Base-by-base conservation (phyloP, 2,888 invertebrate genomes). In the Heliconius sara region DNA sequence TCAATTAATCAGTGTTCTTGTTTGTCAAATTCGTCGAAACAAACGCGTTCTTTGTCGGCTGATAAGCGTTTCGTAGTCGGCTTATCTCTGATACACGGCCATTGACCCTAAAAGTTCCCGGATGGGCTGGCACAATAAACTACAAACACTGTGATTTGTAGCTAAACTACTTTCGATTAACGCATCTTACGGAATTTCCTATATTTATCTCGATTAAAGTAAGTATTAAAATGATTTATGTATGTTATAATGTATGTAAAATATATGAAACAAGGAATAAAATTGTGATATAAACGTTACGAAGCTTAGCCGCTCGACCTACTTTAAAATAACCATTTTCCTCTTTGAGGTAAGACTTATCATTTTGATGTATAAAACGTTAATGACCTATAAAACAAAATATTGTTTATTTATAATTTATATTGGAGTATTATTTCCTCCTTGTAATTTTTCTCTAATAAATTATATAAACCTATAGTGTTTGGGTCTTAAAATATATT, bases 51-150 rank as follows among this genome's bases (percentile, higher is more conserved):
- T 92, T 92, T 93, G 92, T 91, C 90, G 89, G 87, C 85, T 90
- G 93, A 94, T 93, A 94, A 93, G 88, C 88, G 88, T 88, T 89
- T 89, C 86, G 91, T 91, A 90, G 92, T 85, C 84, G 87, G 88
- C 91, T 94, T 94, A 95, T 95, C 94, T 91, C 88, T 89, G 95
- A 95, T 95, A 95, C 85, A 77, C 92, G 95, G 94, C 92, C 93
- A 89, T 78, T 87, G 92, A 94, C 93, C 93, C 87, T 87, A 79
- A 79, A 81, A 79, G 87, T 86, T 89, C 91, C 91, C 89, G 89
- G 89, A 89, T 87, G 82, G 89, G 81, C 81, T 85, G 87, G 87
- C 87, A 89, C 84, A 87, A 87, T 88, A 87, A 87, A 87, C 86
- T 87, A 87, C 83, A 86, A 87, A 87, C n/a, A 16, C 25, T 70